Evolutionary conservation across 2,113 vertebrate genomes (phyloP).

Genomic region (Megaleporinus macrocephalus): DNA sequence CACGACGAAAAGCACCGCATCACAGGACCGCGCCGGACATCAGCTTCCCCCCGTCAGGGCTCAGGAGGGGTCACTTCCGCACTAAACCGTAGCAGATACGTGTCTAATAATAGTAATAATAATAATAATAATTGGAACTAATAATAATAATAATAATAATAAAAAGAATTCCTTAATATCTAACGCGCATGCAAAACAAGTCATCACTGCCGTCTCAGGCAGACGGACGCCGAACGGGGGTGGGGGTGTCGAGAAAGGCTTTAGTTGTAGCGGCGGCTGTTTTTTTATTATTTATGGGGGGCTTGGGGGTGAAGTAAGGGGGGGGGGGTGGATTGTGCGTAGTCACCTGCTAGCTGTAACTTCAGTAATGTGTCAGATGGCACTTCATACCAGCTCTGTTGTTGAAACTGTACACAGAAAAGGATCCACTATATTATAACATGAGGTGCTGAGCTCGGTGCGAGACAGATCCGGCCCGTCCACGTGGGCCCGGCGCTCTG

Average conservation of each 20-base stretch:
- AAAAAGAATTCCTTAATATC: constrained; percentile 44
- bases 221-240: not conserved
- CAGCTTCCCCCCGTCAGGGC: not conserved
- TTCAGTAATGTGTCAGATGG: constrained; percentile 78
- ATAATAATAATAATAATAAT: not conserved
- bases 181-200: constrained; percentile 52
- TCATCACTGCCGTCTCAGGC: not conserved
- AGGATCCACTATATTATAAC: constrained; percentile 37
- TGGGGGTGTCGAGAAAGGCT: constrained; percentile 56
- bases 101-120: constrained; percentile 15
- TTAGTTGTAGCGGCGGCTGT: not conserved
- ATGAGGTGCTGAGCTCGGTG: constrained; percentile 51
- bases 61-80: constrained; percentile 21
- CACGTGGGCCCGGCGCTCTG: constrained; percentile 41
- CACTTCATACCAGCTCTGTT: constrained; percentile 76
- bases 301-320: too few species aligned
- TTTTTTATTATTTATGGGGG: too few species aligned
- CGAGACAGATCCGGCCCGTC: not conserved
- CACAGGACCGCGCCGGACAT: not conserved
- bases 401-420: constrained; percentile 72
- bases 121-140: not conserved
- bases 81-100: constrained; percentile 35
- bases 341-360: constrained; percentile 68
- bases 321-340: constrained; percentile 67
- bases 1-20: not conserved